Conservation (phyloP, 2,797 vertebrate genomes). For the Tolypeutes matacus region DNA sequence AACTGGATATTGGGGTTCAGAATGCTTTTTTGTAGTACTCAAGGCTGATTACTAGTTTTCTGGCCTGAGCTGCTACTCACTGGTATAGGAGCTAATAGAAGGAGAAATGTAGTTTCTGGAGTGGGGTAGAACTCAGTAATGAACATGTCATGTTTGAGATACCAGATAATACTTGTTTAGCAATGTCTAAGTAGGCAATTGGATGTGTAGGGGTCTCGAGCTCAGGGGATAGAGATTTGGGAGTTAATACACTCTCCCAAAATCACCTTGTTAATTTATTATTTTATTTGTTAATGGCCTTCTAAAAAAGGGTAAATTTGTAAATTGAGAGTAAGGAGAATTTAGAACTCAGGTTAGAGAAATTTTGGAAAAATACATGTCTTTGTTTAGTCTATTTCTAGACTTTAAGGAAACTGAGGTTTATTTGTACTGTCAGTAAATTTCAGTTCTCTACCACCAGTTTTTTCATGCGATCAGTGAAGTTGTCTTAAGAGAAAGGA, state of each 20-base stretch:
- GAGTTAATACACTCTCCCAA: neutral
- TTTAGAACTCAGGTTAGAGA: conserved; percentile 28
- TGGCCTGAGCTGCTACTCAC: neutral
- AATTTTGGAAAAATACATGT: conserved; percentile 9
- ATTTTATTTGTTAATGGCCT: conserved; percentile 1
- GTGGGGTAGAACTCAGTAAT: neutral
- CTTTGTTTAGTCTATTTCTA: neutral
- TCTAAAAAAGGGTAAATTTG: neutral
- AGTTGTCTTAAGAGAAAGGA: conserved; percentile 1
- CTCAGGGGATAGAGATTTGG: neutral
- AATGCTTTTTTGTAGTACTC: neutral
- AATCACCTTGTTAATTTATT: neutral
- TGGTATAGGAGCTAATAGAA: neutral
- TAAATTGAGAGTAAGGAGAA: neutral
- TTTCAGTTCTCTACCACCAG: neutral
- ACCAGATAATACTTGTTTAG: neutral
- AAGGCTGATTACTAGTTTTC: neutral
- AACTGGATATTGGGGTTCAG: neutral
- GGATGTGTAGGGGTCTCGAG: neutral
- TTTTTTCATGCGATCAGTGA: neutral
- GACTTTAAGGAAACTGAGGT: neutral
- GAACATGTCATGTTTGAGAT: neutral
- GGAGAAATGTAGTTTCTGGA: neutral
- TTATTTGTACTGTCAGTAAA: neutral
- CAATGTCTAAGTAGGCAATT: neutral